Conservation (phyloP, 2,113 vertebrate genomes). For the Hemichromis elongatus region DNA sequence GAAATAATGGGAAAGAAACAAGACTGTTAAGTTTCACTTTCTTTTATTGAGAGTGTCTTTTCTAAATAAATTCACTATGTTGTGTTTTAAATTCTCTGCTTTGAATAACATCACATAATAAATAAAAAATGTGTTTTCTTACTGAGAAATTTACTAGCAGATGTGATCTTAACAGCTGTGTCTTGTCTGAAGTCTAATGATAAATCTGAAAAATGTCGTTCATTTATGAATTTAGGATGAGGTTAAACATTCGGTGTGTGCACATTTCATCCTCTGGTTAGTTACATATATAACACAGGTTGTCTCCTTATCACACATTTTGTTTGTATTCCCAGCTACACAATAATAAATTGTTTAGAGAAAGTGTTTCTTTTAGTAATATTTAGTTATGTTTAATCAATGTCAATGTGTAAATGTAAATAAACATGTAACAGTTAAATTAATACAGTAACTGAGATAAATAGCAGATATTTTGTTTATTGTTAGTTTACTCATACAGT, state of each 20-base stretch:
- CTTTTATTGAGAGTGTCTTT: rapidly evolving
- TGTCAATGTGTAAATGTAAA: background rate
- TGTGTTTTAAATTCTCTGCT: background rate
- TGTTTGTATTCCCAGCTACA: background rate
- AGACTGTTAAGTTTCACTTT: background rate
- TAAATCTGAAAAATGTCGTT: background rate
- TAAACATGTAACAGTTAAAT: background rate
- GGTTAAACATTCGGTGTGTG: background rate
- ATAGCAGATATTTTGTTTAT: background rate
- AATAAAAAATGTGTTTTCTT: background rate
- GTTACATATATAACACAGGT: background rate
- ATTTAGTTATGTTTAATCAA: background rate
- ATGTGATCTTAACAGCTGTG: background rate
- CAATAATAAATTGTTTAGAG: background rate
- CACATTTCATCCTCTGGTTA: background rate
- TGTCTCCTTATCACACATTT: background rate
- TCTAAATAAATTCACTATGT: background rate
- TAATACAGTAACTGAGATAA: background rate
- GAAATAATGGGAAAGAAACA: background rate
- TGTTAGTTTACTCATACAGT: background rate
- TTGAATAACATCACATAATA: background rate
- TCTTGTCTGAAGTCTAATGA: background rate
- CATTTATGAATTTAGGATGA: background rate
- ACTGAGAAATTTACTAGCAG: background rate
- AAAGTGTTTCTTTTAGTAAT: background rate